A percentile compares a stretch with the other conserved stretches of the same genome.
Evolutionary conservation across 2,113 vertebrate species (phyloP).

Genomic region (Hydropotes inermis): DNA sequence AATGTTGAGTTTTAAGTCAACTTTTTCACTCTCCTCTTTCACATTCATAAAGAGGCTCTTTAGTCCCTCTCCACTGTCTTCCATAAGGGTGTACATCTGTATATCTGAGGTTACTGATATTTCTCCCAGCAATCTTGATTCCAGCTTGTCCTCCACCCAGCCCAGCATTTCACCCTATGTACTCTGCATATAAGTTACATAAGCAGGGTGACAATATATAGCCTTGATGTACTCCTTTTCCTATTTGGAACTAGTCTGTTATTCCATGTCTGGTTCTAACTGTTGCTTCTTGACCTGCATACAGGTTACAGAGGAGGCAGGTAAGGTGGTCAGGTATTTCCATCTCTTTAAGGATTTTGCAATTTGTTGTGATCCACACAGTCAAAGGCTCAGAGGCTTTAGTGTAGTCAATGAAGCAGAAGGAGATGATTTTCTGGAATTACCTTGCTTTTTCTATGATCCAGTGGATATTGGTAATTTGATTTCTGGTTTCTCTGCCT

Average conservation of each 20-base stretch:
- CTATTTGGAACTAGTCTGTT: not conserved
- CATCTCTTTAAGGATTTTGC: not conserved
- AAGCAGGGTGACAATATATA: not conserved
- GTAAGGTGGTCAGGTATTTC: not conserved
- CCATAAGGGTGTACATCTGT: not conserved
- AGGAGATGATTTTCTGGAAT: not conserved
- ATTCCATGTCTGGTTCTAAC: not conserved
- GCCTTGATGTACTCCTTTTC: not conserved
- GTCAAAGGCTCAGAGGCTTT: not conserved
- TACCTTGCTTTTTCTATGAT: not conserved
- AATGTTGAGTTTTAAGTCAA: not conserved
- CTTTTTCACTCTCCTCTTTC: not conserved
- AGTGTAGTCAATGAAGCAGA: not conserved
- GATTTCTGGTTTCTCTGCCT: not conserved
- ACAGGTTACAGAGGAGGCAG: not conserved
- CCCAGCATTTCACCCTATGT: not conserved
- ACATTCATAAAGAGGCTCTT: not conserved
- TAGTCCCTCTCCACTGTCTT: not conserved
- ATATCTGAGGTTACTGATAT: not conserved
- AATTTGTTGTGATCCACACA: not conserved
- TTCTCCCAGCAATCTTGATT: not conserved
- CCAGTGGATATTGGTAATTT: not conserved
- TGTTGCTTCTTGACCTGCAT: not conserved
- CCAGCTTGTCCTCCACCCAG: not conserved
- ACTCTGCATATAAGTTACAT: not conserved